Evolutionary conservation across 1,140 invertebrate species (phyloP).

Genomic region (Sminthurides bifidus): DNA sequence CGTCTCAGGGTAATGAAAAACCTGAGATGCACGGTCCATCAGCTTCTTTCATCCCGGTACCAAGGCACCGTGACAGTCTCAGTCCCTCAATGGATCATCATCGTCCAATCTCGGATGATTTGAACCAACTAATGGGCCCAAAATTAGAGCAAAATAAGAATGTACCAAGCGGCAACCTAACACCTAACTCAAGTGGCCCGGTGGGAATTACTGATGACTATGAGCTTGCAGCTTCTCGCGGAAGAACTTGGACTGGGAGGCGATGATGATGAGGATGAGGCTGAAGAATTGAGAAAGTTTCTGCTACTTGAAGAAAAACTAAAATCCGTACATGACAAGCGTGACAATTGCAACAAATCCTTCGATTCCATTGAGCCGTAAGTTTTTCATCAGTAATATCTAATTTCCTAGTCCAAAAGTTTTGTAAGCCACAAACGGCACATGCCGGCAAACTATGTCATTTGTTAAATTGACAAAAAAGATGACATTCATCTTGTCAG

Average conservation of each 20-base stretch:
- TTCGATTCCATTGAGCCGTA: too few species aligned
- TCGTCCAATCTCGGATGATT: not conserved
- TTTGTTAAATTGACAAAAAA: too few species aligned
- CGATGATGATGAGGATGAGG: conserved; percentile 23
- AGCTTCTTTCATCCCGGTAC: not conserved
- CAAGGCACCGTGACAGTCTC: not conserved
- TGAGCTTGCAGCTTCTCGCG: conserved; percentile 25
- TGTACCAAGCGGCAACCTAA: too few species aligned
- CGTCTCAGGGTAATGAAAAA: too few species aligned
- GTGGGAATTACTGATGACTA: conserved; percentile 12
- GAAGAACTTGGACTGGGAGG: conserved; percentile 26
- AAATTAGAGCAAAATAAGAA: not conserved
- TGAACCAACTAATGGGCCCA: not conserved
- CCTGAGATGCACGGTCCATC: too few species aligned
- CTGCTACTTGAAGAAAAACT: conserved; percentile 5
- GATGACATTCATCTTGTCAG: too few species aligned
- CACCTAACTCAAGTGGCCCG: not conserved
- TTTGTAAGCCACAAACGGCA: too few species aligned
- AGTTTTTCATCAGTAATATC: too few species aligned
- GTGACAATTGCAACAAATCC: not conserved
- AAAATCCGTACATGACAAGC: not conserved
- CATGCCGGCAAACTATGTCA: too few species aligned
- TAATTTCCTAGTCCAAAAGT: too few species aligned
- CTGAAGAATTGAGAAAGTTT: conserved; percentile 13
- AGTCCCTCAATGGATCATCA: not conserved